phyloP scores from a whole-genome alignment of 35 echinoderm and acorn worm genomes.

The Acanthaster planci region DNA sequence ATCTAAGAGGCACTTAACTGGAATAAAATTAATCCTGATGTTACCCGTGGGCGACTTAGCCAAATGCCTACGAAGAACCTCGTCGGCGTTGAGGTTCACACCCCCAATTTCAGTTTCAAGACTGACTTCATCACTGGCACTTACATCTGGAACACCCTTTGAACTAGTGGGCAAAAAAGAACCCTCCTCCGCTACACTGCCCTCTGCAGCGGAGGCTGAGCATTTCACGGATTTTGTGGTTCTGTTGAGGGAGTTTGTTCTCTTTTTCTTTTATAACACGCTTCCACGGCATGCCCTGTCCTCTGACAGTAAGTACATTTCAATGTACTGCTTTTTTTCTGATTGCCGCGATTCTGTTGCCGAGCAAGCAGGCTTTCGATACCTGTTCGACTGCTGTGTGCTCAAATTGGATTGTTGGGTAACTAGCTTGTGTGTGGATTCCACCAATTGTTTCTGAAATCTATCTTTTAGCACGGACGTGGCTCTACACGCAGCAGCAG shows the following conservation, averaged over 20 bases:
- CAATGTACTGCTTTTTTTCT: not conserved
- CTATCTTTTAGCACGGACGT: not conserved
- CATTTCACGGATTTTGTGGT: not conserved
- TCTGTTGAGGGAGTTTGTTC: not conserved
- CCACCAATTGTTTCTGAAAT: not conserved
- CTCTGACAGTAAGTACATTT: not conserved
- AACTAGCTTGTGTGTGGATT: not conserved
- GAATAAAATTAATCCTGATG: not conserved
- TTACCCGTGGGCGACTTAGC: not conserved
- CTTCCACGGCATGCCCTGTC: not conserved
- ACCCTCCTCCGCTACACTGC: not conserved
- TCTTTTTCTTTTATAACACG: not conserved
- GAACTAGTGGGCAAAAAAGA: not conserved
- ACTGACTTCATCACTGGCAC: too few relatives aligned
- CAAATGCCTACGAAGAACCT: not conserved
- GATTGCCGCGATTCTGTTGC: too few relatives aligned
- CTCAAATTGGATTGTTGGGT: not conserved
- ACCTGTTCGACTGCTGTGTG: not conserved
- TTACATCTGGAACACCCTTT: too few relatives aligned
- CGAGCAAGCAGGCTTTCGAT: not conserved
- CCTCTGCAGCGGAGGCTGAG: not conserved
- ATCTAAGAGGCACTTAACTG: not conserved
- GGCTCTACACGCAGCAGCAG: not conserved
- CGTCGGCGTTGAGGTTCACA: not conserved
- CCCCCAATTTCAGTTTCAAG: not conserved